Evolutionary conservation across 1,140 invertebrate species (phyloP).

Genomic region (Babylonia areolata): DNA sequence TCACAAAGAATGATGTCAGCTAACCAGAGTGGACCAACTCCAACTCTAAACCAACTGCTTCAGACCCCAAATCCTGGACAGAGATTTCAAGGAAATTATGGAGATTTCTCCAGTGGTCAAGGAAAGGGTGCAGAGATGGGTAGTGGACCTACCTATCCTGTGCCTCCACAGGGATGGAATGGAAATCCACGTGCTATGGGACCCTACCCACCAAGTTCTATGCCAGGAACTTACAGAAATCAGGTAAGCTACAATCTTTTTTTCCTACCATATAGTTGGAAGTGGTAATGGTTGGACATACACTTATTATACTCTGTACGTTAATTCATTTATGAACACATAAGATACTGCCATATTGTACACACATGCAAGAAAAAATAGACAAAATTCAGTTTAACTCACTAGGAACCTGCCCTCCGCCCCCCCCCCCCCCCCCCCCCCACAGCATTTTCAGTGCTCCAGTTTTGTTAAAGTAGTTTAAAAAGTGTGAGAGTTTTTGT

Average conservation of each 20-base stretch:
- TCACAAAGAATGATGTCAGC: slow-evolving; percentile 77
- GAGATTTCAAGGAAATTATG: slow-evolving; percentile 73
- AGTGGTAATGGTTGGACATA: too few species aligned
- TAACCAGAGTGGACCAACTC: slow-evolving; percentile 86
- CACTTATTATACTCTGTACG: too few species aligned
- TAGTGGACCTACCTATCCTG: slow-evolving; percentile 47
- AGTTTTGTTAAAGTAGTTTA: too few species aligned
- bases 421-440: too few species aligned
- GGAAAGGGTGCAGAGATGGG: slow-evolving; percentile 61
- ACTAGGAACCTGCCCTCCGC: too few species aligned
- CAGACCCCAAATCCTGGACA: slow-evolving; percentile 84
- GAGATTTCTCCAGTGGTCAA: slow-evolving; percentile 64
- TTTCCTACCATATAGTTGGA: too few species aligned
- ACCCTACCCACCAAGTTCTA: slow-evolving; percentile 61
- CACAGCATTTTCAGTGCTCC: too few species aligned
- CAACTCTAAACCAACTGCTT: slow-evolving; percentile 91
- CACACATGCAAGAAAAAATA: too few species aligned
- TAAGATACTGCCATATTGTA: too few species aligned
- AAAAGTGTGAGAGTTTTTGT: too few species aligned
- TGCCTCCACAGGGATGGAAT: slow-evolving; percentile 62
- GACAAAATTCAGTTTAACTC: too few species aligned
- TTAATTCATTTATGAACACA: too few species aligned
- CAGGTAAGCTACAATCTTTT: slow-evolving; percentile 63
- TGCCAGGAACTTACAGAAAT: slow-evolving; percentile 57
- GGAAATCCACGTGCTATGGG: slow-evolving; percentile 59